Base-by-base conservation (phyloP, 2,888 invertebrate species). In the Cryptocheilus praepositus region DNA sequence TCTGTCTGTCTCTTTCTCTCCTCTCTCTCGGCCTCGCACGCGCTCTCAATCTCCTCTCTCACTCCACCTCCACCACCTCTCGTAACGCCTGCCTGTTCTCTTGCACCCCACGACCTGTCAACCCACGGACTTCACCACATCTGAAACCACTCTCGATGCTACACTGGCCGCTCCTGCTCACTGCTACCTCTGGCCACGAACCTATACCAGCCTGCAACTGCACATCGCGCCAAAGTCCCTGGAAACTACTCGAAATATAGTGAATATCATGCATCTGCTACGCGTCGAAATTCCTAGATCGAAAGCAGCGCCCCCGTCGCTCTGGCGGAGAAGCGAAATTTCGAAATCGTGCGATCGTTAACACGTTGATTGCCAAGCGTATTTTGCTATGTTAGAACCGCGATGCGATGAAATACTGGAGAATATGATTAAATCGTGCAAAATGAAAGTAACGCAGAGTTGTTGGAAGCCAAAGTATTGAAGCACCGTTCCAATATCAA, bases 81-180 rank as follows among this genome's bases (percentile, higher is more conserved):
- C 67, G 74, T 71, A 79, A 77, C 75, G 80, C 71, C 66, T 36
- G 36, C 36, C 36, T 71, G 81, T 73, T 69, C 77, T 70, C 75
- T 61, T 74, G 71, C 80, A 77, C 73, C 75, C 74, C 82, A 69
- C 80, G 72, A 79, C 73, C 83, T 82, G 82, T 83, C 82, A 82
- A 81, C 78, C 78, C 76, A 70, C 83, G 64, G 80, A 76, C 81
- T 78, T 81, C 71, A 76, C 76, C 74, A 76, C 81, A 80, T 81
- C 78, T 77, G 77, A 81, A 68, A 74, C 69, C 71, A 57, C 65
- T 73, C 46, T 68, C 63, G 75, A 73, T 67, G 66, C 71, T 67
- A 62, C 64, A 78, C 73, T 76, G 79, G 67, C 72, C 71, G 73
- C 73, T 70, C 64, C 71, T 70, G 51, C 55, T 49, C 19, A 56